Base-by-base conservation (phyloP, 1,140 invertebrate genomes). In the Drosophila hydei region DNA sequence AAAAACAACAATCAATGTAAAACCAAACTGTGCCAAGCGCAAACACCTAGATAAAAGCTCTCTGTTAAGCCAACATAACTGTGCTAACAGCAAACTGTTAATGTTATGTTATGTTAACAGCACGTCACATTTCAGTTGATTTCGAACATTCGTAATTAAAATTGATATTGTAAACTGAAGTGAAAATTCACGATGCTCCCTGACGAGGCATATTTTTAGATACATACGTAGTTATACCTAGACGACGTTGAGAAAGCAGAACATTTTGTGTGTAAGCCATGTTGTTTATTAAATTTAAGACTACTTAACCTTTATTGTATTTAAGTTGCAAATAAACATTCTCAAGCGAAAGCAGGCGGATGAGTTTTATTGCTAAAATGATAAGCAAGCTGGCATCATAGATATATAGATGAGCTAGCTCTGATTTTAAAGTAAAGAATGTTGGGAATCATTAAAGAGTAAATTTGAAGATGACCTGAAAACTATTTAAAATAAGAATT, bases 21-120 rank as follows among this genome's bases (percentile, higher is more conserved):
- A 63, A 76, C 67, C 55, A 80, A 79, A 61, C 52, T 61, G 83
- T 87, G 81, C 81, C 81, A 88, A 78, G 81, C 51, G 48, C 47
- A 64, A 70, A 62, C 21, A 33, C 56, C 56, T 52, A 69, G n/a
- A 62, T 52, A 50, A 52, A 65, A 60, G 42, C 62, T 33, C 68
- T 50, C 12, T 51, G 38, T 72, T 30, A 33, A 18, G 33, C 12
- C 12, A 36, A 16, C 1, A 27, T 9, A 4, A 16, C 48, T 27
- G 8, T 30, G 11, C 16, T 71, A 75, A 65, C 52, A 79, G 50
- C 60, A 75, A 9, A 45, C 65, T 72, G 56, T 73, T 51, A 58
- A 69, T 33, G 30, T 25, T 42, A 27, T 23, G n/a, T 14, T 42
- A 60, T 21, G 51, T 54, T 70, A 70, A 70, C 50, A 50, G 68